Evolutionary conservation across 92 coral and sea anemone species (phyloP).

Genomic region (Phenganax marumi): DNA sequence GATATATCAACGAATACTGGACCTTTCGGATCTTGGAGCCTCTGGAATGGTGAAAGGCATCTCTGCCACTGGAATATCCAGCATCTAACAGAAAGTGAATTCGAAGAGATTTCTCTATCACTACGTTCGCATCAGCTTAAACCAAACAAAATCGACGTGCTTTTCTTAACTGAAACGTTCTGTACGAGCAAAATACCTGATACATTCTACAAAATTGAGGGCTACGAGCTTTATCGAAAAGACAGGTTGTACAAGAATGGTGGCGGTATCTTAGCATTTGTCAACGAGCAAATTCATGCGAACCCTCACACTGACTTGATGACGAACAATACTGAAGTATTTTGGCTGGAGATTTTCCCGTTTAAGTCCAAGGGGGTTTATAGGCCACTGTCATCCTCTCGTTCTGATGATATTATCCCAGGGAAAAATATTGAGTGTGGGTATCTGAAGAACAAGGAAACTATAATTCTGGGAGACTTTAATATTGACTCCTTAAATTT

Average conservation of each 20-base stretch:
- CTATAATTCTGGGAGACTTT: no score
- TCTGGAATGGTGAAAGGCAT: not conserved
- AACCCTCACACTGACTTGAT: not conserved
- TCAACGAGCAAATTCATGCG: not conserved
- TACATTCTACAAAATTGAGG: not conserved
- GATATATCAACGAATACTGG: not conserved
- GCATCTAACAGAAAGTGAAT: not conserved
- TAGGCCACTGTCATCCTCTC: not conserved
- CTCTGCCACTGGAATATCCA: not conserved
- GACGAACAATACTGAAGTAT: not conserved
- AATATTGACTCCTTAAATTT: no score
- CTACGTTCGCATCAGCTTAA: not conserved
- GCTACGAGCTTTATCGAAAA: not conserved
- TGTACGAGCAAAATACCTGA: not conserved
- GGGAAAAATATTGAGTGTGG: not conserved
- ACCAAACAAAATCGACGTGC: constrained; percentile 6
- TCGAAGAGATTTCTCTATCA: not conserved
- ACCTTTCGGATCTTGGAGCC: not conserved
- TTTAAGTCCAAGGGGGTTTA: not conserved
- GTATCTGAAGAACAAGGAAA: no score
- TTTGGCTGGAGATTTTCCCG: not conserved
- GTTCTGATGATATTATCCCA: not conserved
- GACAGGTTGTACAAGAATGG: constrained; percentile 2
- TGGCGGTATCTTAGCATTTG: constrained; percentile 3
- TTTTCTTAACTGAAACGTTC: not conserved